Evolutionary conservation across 2,797 vertebrate genomes (phyloP), one percentile per base, ranked within the genome.

Genomic region (Periophthalmus magnuspinnatus): DNA sequence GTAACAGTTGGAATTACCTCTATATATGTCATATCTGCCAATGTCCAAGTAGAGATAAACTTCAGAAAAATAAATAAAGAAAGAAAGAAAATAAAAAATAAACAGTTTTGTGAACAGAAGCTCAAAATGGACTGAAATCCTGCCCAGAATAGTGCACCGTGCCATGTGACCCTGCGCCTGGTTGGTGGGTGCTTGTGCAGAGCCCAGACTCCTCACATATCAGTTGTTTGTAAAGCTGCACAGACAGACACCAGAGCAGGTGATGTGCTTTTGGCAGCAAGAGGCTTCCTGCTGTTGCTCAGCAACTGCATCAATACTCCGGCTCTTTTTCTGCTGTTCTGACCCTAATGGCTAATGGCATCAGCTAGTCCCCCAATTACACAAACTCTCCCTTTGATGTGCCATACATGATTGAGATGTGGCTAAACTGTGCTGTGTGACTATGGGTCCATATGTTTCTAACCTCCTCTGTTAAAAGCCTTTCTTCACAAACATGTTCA

Each of bases 221-320:
- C 50, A 24, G 61, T 63, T 63, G 19, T 22, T 63, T 41, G n/a
- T 22, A 45, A 21, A 24, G n/a, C 62, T 17, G 22, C 41, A 16
- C 41, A 64, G 61, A 24, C 24, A 32, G 28, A 66, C 28, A 34
- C 24, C 14, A 21, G 65, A 36, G 47, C 45, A 33, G 45, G 63
- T 52, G 48, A 50, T n/a, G 13, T 28, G 11, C 36, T 64, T 65
- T 55, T 17, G 33, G 32, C 48, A 59, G 34, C 22, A 28, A 60
- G 58, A 52, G 10, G 33, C 6, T 1, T 48, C 21, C 70, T 61
- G 19, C 69, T 72, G 69, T 77, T 77, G 65, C 70, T 58, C 22
- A 65, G 70, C 68, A 45, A 71, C 67, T 13, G 24, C 57, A 69
- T 41, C 38, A 65, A 6, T 21, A 68, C 36, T 52, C 48, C 28